Conservation (phyloP, 2,888 invertebrate species). For the Caenorhabditis panamensis region DNA sequence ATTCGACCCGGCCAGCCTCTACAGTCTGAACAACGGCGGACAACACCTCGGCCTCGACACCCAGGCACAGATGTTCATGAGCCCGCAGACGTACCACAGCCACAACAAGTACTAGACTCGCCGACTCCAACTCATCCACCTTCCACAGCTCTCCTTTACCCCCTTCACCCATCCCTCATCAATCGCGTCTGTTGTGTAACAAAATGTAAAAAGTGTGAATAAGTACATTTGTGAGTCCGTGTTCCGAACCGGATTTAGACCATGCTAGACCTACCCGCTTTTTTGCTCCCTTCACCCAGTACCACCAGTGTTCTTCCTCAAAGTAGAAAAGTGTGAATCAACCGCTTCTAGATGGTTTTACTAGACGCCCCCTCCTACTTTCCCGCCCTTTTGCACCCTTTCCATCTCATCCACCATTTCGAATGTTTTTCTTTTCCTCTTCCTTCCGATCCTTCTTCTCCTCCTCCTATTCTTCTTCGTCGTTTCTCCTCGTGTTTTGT, state of each 20-base stretch:
- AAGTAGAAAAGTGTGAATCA: conserved; percentile 51
- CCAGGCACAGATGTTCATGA: conserved; percentile 45
- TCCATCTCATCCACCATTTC: conserved; percentile 8
- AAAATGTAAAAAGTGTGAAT: conserved; percentile 60
- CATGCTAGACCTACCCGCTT: conserved; percentile 51
- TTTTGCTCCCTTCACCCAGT: conserved; percentile 36
- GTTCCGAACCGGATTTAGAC: conserved; percentile 27
- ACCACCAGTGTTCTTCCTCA: conserved; percentile 23
- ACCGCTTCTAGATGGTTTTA: conserved; percentile 54
- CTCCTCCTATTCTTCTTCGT: neutral
- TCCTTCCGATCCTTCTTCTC: neutral
- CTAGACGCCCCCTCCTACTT: conserved; percentile 42
- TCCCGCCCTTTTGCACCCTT: neutral
- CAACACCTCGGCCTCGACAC: conserved; percentile 45
- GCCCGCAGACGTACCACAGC: conserved; percentile 39
- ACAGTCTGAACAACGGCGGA: conserved; percentile 49
- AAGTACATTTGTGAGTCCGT: conserved; percentile 46
- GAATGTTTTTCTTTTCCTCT: conserved; percentile 5
- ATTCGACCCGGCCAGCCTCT: conserved; percentile 54
- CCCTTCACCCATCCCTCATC: conserved; percentile 19
- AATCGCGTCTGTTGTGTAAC: conserved; percentile 56
- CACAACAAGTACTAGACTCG: conserved; percentile 40
- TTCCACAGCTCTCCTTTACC: neutral
- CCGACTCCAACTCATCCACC: neutral
- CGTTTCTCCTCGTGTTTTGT: neutral